phyloP scores from a whole-genome alignment of 2,113 vertebrate species.

The Rattus rattus region DNA sequence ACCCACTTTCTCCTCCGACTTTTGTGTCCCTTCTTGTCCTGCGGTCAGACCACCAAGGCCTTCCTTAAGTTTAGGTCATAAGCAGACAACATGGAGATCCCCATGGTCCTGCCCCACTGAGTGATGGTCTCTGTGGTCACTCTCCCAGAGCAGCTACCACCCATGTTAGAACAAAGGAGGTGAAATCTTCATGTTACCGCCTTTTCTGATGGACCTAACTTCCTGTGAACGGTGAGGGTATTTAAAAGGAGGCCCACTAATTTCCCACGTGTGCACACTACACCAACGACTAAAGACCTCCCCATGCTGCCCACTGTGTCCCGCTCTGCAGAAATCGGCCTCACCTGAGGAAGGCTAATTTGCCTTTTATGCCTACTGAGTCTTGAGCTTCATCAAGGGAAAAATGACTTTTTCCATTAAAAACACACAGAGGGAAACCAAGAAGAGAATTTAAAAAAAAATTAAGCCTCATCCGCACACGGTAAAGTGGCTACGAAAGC shows the following conservation, averaged over 20 bases:
- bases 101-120: background rate
- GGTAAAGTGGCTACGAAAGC: conserved; percentile 41
- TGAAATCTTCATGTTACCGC: background rate
- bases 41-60: background rate
- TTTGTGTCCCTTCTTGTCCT: rapidly evolving
- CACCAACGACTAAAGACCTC: conserved; percentile 65
- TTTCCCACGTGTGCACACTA: conserved; percentile 55
- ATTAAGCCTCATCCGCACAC: background rate
- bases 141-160: conserved; percentile 57
- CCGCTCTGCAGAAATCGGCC: conserved; percentile 71
- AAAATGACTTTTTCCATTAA: conserved; percentile 41
- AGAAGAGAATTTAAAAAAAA: background rate
- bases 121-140: conserved; percentile 52
- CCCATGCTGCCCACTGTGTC: conserved; percentile 41
- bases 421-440: background rate
- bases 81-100: conserved; percentile 23
- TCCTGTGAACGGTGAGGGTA: conserved; percentile 76
- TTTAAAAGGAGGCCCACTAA: conserved; percentile 80
- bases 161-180: conserved; percentile 72
- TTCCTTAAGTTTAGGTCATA: background rate
- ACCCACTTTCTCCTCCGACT: rapidly evolving
- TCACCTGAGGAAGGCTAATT: conserved; percentile 76
- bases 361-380: conserved; percentile 75
- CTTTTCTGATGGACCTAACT: conserved; percentile 75
- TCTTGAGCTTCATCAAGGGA: conserved; percentile 73